Base-by-base conservation (phyloP, 1,140 invertebrate genomes). In the Acromyrmex charruanus region DNA sequence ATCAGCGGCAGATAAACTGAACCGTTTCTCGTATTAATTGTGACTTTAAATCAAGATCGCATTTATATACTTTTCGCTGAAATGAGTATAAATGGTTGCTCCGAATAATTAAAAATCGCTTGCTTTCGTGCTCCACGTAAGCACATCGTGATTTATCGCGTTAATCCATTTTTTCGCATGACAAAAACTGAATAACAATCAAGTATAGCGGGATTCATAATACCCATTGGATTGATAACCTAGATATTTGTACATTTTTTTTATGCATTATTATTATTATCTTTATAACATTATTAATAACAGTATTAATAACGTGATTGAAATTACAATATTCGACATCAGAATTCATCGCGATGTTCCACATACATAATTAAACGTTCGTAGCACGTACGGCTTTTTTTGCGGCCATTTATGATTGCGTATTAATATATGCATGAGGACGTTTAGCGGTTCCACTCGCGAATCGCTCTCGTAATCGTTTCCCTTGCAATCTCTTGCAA, bases 321-420 rank as follows among this genome's bases (percentile, higher is more conserved):
- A 77, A 59, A 77, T 77, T 77, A 77, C 31, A 75, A 58, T 75
- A 75, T 77, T 77, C 35, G 14, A 25, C 55, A 77, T 39, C 53
- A 61, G 16, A 77, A 77, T 39, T 59, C 28, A 58, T 25, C n/a
- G 51, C n/a, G 3, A 59, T 39, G n/a, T 58, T 75, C 14, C 12
- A 53, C 72, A 55, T 53, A 59, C 14, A 35, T 75, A 39, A 58
- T 31, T 74, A 35, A 58, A 74, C 53, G 72, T 59, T 51, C 21
- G 25, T 12, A 0, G 18, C 12, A 35, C 31, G 25, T 72, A 39
- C 31, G 53, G 18, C 5, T 39, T 21, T 25, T 77, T 77, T 59
- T 77, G 55, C 31, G 14, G 55, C 39, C 16, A 14, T 21, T 5
- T 35, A 53, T 77, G 53, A 75, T 77, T 77, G 31, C 55, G 1